A percentile compares a stretch with the other conserved stretches of the same genome.
phyloP scores from a whole-genome alignment of 2,113 vertebrate genomes.

The Sardina pilchardus region DNA sequence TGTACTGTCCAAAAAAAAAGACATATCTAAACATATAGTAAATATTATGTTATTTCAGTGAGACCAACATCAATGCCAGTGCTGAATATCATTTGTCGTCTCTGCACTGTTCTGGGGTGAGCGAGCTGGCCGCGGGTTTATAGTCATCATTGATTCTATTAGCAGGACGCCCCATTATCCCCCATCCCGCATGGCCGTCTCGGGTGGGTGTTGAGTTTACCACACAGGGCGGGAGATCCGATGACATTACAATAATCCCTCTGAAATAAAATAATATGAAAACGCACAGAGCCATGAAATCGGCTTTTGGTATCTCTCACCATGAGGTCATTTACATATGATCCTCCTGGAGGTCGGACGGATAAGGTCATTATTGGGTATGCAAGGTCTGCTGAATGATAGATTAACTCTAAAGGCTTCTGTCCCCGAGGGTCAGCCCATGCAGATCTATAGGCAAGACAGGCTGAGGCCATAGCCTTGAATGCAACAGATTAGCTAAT shows the following conservation, averaged over 20 bases:
- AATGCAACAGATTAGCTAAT: background rate
- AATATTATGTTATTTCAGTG: background rate
- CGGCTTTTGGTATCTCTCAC: constrained; percentile 16
- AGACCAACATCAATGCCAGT: background rate
- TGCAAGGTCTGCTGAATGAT: constrained; percentile 19
- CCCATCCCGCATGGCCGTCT: constrained; percentile 31
- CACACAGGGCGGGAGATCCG: constrained; percentile 46
- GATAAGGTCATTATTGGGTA: constrained; percentile 18
- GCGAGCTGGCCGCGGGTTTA: constrained; percentile 31
- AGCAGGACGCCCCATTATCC: constrained; percentile 53
- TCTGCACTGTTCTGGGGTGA: constrained; percentile 10
- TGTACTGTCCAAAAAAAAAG: background rate
- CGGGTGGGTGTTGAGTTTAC: constrained; percentile 48
- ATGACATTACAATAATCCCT: constrained; percentile 40
- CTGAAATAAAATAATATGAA: constrained; percentile 49
- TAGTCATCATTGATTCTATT: constrained; percentile 53
- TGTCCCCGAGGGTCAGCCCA: constrained; percentile 42
- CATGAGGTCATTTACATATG: constrained; percentile 23
- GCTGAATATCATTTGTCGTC: background rate
- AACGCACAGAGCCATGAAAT: constrained; percentile 15
- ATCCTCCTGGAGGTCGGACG: constrained; percentile 10
- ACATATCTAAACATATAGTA: background rate
- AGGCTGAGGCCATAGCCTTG: background rate
- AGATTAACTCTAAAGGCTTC: constrained; percentile 8
- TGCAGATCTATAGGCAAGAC: constrained; percentile 44